phyloP scores from a whole-genome alignment of 2,888 invertebrate genomes.

The Linnaemya tessellans region DNA sequence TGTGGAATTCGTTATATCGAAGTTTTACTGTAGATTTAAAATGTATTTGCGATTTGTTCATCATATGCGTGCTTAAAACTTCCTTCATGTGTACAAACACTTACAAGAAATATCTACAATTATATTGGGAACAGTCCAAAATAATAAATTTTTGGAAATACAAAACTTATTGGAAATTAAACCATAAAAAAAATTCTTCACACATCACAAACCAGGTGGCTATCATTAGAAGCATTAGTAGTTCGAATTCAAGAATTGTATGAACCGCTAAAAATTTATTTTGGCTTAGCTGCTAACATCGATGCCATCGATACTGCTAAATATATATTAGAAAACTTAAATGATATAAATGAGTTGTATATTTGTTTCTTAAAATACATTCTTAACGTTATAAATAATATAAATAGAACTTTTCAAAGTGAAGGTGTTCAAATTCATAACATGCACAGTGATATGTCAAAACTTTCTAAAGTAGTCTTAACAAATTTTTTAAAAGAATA shows the following conservation, averaged over 20 bases:
- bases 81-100: conserved; percentile 5
- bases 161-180: too few species aligned
- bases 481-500: conserved; percentile 5
- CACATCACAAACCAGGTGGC: not conserved
- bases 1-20: too few species aligned
- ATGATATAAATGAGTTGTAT: not conserved
- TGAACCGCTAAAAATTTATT: not conserved
- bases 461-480: conserved; percentile 2
- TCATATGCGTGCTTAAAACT: conserved; percentile 1
- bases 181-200: not conserved
- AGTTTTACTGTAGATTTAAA: too few species aligned
- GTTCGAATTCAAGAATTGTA: not conserved
- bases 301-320: conserved; percentile 10
- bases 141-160: not conserved
- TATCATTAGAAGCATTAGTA: not conserved
- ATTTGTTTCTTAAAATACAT: not conserved
- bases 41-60: not conserved
- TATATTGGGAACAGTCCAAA: conserved; percentile 3
- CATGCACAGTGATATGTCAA: not conserved
- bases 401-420: not conserved
- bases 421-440: not conserved
- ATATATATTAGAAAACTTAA: conserved; percentile 1
- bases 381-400: not conserved
- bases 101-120: conserved; percentile 1
- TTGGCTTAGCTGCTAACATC: conserved; percentile 4